phyloP scores from a whole-genome alignment of 2,888 invertebrate genomes.

The Melanostoma mellinum region DNA sequence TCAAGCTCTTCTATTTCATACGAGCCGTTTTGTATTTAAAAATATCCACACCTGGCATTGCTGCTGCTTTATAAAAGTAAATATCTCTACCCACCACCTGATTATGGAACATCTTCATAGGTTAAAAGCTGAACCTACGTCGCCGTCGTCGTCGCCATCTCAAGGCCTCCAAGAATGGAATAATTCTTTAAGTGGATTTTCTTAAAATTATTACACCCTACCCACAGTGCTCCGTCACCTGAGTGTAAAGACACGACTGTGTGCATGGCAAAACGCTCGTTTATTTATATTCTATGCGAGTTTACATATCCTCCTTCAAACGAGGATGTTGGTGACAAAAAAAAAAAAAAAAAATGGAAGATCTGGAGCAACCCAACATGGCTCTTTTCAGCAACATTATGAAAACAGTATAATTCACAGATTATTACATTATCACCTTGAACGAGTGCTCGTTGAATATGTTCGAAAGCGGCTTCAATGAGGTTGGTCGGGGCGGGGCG shows the following conservation, averaged over 20 bases:
- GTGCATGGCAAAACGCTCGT: conserved; percentile 60
- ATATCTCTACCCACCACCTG: neutral
- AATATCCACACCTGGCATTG: neutral
- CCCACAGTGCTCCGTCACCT: neutral
- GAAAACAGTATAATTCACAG: conserved; percentile 73
- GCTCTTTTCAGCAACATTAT: conserved; percentile 60
- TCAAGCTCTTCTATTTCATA: too few species aligned
- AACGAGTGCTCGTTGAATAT: conserved; percentile 72
- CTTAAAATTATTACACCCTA: conserved; percentile 66
- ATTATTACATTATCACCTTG: conserved; percentile 73
- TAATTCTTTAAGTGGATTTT: conserved; percentile 73
- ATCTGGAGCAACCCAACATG: conserved; percentile 50
- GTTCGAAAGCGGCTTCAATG: conserved; percentile 48
- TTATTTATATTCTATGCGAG: conserved; percentile 71
- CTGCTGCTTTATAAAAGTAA: neutral
- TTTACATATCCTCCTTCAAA: conserved; percentile 43
- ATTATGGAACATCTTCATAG: conserved; percentile 30
- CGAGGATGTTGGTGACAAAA: neutral
- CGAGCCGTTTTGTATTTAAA: too few species aligned
- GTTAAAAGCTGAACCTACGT: conserved; percentile 32
- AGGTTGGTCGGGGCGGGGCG: conserved; percentile 39
- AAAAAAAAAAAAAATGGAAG: conserved; percentile 22
- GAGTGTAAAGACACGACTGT: neutral
- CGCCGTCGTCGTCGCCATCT: conserved; percentile 10
- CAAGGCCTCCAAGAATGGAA: conserved; percentile 54